Base-by-base conservation (phyloP, 37 sponge, comb jelly and placozoan genomes). In the Oscarella lobularis region DNA sequence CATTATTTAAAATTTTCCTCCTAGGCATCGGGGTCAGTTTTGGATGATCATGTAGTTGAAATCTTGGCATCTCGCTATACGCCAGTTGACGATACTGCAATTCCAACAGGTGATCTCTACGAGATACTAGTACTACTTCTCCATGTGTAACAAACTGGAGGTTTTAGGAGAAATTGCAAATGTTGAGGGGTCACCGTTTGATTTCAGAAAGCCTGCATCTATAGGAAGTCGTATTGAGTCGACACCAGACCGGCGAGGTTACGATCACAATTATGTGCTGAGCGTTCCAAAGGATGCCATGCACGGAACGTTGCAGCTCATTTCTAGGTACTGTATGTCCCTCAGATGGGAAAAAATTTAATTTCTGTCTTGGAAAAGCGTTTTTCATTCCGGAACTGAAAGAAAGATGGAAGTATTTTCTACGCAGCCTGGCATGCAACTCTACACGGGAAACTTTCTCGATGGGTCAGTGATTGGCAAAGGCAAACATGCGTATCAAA, bases 381-480 rank as follows among this genome's bases (percentile, higher is more conserved):
- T 89, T 6, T 35, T 33, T 27, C 84, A 90, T 60, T 82, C 84
- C 31, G 37, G 41, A 30, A 55, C 71, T 38, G 77, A 77, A 33
- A 67, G 71, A 31, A 67, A 38, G 3, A 3, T 94, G 65, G 74
- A 67, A 36, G 77, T 94, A 30, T 78, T 73, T 75, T 83, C 97
- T 6, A 79, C 92, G 67, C 92, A 92, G 83, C 87, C 90, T 31
- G 92, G 88, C 33, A 84, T 92, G 2, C 92, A 91, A 72, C 76
- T 96, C 73, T 96, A 96, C 79, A 79, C 90, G 0, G 90, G 90
- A 1, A 92, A 92, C 79, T 96, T 82, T 65, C 80, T 96, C 66
- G 82, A 87, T 67, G 87, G 85, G 1, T 39, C 75, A 31, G 34
- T 33, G 39, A 68, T 2, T 3, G 88, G 87, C 41, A 87, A 86